A percentile compares a stretch with the other conserved stretches of the same genome.
These are phyloP conservation scores for Thaleichthys pacificus DNA, from an alignment of 2,797 vertebrate species.

Conservation along the genomic window DNA sequence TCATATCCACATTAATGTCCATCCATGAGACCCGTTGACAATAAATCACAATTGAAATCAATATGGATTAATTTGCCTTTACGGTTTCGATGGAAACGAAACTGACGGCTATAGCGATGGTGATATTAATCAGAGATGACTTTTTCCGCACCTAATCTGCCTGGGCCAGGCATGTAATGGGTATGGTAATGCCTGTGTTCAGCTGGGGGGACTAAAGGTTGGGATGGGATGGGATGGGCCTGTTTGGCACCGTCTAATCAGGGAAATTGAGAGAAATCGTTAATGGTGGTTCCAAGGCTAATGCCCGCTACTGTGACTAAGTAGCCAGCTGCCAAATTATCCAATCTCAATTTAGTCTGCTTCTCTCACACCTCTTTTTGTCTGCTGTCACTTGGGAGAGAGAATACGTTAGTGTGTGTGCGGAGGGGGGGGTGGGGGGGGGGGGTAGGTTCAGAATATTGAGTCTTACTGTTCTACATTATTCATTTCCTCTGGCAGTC, in stretches of 20 bases:
- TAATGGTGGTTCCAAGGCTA: not conserved
- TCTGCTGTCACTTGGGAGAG: slow-evolving; percentile 1
- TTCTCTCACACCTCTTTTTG: not conserved
- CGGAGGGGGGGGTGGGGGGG: not conserved
- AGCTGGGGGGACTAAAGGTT: not conserved
- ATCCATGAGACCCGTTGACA: not conserved
- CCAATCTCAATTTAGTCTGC: not conserved
- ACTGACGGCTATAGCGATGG: not conserved
- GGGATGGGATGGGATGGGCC: not conserved
- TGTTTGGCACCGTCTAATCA: not conserved
- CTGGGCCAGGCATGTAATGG: not conserved
- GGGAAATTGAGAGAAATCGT: not conserved
- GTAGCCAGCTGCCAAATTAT: not conserved
- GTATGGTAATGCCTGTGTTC: not conserved
- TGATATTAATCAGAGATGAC: not conserved
- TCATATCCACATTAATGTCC: too few relatives aligned
- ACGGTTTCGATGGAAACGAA: not conserved
- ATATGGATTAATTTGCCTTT: not conserved
- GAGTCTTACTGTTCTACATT: slow-evolving; percentile 4
- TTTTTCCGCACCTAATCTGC: not conserved
- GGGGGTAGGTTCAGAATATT: not conserved
- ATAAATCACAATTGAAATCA: not conserved
- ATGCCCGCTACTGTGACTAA: not conserved
- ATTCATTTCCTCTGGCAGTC: slow-evolving; percentile 31
- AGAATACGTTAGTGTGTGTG: not conserved